These are phyloP conservation scores for Diachasma alloeum DNA, from an alignment of 1,140 invertebrate genomes.

Conservation along the genomic window DNA sequence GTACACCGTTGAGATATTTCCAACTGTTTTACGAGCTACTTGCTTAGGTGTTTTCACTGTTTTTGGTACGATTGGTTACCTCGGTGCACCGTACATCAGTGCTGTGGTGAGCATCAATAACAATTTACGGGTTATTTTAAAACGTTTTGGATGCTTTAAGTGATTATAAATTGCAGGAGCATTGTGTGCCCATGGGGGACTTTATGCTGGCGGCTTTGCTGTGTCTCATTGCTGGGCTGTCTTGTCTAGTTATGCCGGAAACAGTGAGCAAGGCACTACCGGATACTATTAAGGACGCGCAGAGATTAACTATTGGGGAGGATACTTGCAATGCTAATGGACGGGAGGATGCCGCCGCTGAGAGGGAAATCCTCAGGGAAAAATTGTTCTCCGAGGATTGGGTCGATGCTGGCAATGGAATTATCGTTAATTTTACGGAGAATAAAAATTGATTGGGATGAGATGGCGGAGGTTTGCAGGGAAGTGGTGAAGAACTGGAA, in stretches of 20 bases:
- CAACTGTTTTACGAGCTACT: slow-evolving; percentile 54
- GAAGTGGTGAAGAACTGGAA: too few relatives aligned
- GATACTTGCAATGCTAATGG: neutral
- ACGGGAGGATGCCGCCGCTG: slow-evolving; percentile 26
- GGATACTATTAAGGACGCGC: slow-evolving; percentile 74
- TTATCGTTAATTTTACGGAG: slow-evolving; percentile 55
- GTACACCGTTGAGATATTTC: slow-evolving; percentile 56
- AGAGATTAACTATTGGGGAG: slow-evolving; percentile 33
- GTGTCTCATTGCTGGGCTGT: slow-evolving; percentile 65
- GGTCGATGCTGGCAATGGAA: slow-evolving; percentile 56
- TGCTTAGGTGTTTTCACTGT: slow-evolving; percentile 53
- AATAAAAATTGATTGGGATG: slow-evolving; percentile 36
- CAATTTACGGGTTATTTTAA: neutral
- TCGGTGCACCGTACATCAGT: slow-evolving; percentile 53
- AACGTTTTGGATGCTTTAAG: neutral
- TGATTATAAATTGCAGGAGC: neutral
- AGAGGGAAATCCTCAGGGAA: slow-evolving; percentile 46
- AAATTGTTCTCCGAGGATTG: slow-evolving; percentile 56
- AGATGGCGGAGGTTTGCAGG: neutral
- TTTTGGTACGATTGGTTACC: slow-evolving; percentile 51
- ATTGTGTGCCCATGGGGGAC: slow-evolving; percentile 18
- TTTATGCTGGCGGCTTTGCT: slow-evolving; percentile 34
- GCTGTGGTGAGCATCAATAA: slow-evolving; percentile 46
- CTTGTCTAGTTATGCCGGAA: slow-evolving; percentile 73
- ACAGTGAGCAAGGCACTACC: slow-evolving; percentile 71